Conservation (phyloP, 1,140 invertebrate species). For the Pantala flavescens region DNA sequence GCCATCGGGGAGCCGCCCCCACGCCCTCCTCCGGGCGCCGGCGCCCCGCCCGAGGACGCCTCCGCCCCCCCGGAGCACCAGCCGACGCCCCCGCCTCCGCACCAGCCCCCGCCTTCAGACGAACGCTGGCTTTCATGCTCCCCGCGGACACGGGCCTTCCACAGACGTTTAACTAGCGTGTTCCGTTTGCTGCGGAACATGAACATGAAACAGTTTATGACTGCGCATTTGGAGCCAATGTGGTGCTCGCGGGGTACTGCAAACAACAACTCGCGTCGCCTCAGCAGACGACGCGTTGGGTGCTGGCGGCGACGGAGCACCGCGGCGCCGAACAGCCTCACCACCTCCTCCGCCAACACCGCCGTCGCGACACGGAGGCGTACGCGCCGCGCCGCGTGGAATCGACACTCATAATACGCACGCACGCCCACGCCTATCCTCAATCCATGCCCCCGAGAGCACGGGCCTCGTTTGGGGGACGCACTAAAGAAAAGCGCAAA, state of each 20-base stretch:
- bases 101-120: slow-evolving; percentile 30
- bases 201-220: slow-evolving; percentile 45
- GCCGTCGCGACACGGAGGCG: background rate
- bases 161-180: slow-evolving; percentile 52
- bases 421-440: background rate
- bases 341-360: background rate
- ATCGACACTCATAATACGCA: background rate
- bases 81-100: background rate
- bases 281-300: background rate
- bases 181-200: slow-evolving; percentile 60
- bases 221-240: slow-evolving; percentile 3
- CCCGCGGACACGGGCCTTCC: slow-evolving; percentile 45
- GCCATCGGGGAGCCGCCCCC: background rate
- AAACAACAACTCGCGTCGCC: background rate
- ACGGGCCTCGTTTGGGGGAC: too few species aligned
- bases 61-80: background rate
- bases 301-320: background rate
- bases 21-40: background rate
- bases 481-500: too few species aligned
- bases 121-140: slow-evolving; percentile 41
- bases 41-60: background rate
- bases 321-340: background rate
- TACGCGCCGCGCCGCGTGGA: background rate
- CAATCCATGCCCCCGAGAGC: background rate
- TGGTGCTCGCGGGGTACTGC: background rate